These are phyloP conservation scores for Selene dorsalis DNA, from an alignment of 2,797 vertebrate species.

Conservation along the genomic window DNA sequence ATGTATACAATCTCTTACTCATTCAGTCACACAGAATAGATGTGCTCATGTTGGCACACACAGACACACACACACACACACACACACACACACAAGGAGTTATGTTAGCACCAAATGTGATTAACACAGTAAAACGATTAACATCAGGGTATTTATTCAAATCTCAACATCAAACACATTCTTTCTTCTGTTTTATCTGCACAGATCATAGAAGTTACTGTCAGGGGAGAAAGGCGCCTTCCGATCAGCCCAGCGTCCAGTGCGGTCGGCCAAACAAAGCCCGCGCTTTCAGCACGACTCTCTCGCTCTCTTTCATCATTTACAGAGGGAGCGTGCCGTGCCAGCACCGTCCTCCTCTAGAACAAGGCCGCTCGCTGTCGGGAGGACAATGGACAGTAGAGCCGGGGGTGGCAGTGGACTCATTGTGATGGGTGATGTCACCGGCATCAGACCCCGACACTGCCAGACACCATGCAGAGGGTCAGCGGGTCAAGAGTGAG, in stretches of 20 bases:
- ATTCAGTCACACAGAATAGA: slow-evolving; percentile 33
- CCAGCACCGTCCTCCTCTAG: slow-evolving; percentile 39
- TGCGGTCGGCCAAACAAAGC: slow-evolving; percentile 63
- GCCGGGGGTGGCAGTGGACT: slow-evolving; percentile 73
- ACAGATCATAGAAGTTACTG: slow-evolving; percentile 75
- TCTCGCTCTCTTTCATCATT: slow-evolving; percentile 76
- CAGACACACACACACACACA: slow-evolving; percentile 17
- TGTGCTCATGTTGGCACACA: slow-evolving; percentile 1
- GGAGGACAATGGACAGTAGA: slow-evolving; percentile 70
- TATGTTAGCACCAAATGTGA: slow-evolving; percentile 64
- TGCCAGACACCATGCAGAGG: slow-evolving; percentile 54
- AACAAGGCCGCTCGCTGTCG: slow-evolving; percentile 73
- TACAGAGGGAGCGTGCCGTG: slow-evolving; percentile 80
- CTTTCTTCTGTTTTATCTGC: slow-evolving; percentile 67
- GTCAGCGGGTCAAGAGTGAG: slow-evolving; percentile 63
- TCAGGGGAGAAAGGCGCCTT: slow-evolving; percentile 71
- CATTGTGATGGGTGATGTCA: slow-evolving; percentile 75
- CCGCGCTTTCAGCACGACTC: slow-evolving; percentile 52
- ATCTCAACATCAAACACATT: slow-evolving; percentile 75
- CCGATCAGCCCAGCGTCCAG: slow-evolving; percentile 54
- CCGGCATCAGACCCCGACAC: slow-evolving; percentile 53
- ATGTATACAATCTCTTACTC: slow-evolving; percentile 10
- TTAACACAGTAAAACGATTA: slow-evolving; percentile 71
- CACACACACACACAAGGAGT: slow-evolving; percentile 33
- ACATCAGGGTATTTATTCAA: slow-evolving; percentile 75